phyloP scores from a whole-genome alignment of 2,888 invertebrate genomes.

The Leucophora obtusa region DNA sequence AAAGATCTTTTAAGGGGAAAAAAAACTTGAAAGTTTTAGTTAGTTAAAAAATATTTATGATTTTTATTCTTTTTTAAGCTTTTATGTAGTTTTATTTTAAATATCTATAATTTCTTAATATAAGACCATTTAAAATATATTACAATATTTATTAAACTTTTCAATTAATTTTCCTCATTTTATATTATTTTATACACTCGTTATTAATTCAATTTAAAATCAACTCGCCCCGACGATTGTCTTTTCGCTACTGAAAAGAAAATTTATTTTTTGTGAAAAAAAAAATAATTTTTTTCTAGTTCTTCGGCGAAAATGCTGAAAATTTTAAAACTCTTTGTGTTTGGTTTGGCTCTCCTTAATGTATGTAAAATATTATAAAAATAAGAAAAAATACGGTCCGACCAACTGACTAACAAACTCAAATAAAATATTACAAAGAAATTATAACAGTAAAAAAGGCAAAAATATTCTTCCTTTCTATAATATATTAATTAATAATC shows the following conservation, averaged over 20 bases:
- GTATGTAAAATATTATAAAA: conserved; percentile 52
- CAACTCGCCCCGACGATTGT: conserved; percentile 58
- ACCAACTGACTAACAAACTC: conserved; percentile 22
- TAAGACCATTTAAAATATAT: neutral
- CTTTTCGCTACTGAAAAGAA: conserved; percentile 56
- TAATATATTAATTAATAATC: conserved; percentile 4
- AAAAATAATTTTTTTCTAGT: conserved; percentile 22
- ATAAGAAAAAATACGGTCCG: conserved; percentile 2
- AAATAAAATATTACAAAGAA: conserved; percentile 21
- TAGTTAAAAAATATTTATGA: neutral
- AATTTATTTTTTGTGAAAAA: conserved; percentile 37
- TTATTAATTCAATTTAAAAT: conserved; percentile 15
- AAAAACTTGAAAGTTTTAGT: neutral
- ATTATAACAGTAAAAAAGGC: neutral
- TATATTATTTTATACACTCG: conserved; percentile 31
- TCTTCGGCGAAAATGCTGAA: conserved; percentile 40
- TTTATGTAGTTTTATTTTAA: neutral
- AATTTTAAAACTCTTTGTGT: conserved; percentile 5
- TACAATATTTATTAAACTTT: neutral
- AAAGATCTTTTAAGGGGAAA: conserved; percentile 13
- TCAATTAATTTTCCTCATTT: conserved; percentile 1
- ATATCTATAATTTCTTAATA: neutral
- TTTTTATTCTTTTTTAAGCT: neutral
- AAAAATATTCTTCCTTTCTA: neutral
- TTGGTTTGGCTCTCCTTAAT: conserved; percentile 54